Evolutionary conservation across 2,113 vertebrate genomes (phyloP).

Genomic region (Pomatorhinus ruficollis): DNA sequence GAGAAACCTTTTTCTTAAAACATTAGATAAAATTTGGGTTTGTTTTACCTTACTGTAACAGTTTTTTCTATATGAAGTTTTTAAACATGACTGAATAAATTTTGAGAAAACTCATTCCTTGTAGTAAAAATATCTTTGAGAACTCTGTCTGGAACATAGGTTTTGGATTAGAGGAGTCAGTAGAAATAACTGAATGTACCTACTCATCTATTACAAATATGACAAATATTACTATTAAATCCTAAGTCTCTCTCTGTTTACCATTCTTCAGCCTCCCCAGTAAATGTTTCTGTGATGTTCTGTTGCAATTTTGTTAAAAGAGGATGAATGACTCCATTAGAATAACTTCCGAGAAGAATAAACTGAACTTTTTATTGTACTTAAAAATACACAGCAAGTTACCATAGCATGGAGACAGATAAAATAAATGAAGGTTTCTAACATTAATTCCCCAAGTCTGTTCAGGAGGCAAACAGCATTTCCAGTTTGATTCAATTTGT

Average conservation of each 20-base stretch:
- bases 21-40: not conserved
- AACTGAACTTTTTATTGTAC: not conserved
- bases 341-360: not conserved
- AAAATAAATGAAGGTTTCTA: not conserved
- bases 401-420: not conserved
- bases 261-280: not conserved
- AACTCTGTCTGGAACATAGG: not conserved
- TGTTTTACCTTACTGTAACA: not conserved
- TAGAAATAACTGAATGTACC: not conserved
- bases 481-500: not conserved
- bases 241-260: not conserved
- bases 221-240: conserved; percentile 1
- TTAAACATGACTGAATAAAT: not conserved
- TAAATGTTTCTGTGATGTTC: not conserved
- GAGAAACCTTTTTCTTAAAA: not conserved
- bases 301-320: not conserved
- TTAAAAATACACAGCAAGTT: not conserved
- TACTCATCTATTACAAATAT: not conserved
- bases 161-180: not conserved
- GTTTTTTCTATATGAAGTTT: not conserved
- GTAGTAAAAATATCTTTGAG: not conserved
- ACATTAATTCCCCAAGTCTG: not conserved
- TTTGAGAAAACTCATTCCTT: not conserved
- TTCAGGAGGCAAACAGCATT: not conserved
- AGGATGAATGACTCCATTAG: not conserved